Evolutionary conservation across 2,797 vertebrate genomes (phyloP), one percentile per base, ranked within the genome.

Genomic region (Anabacerthia variegaticeps): DNA sequence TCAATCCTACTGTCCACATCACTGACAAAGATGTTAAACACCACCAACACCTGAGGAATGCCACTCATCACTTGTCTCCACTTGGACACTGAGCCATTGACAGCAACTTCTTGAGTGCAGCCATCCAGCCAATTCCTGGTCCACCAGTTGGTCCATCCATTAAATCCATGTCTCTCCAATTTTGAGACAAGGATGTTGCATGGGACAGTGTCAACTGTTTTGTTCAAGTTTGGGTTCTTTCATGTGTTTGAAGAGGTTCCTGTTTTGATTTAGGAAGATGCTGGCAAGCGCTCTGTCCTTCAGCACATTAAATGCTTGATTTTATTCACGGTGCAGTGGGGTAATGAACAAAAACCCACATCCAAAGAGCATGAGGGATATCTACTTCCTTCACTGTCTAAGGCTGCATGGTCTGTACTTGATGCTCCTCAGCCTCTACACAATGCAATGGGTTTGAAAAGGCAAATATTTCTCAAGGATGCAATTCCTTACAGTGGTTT

Each of bases 391-490:
- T 67, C 32, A 26, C 26, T 73, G 28, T 32, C 46, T 71, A 56
- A 76, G 56, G 26, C 43, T 2, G 1, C 12, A 3, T 24, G 28
- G 22, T 78, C 72, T 82, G 30, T 78, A 5, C 22, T 34, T 72
- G 59, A 36, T 17, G 21, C 5, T 72, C 14, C 51, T 79, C 32
- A 67, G 32, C 21, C 37, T 82, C 55, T 67, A 32, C 44, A 27
- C 22, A 43, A 22, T 0, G 1, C 48, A 43, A 8, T 20, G 28
- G 10, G 6, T 62, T 81, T 0, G 0, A 32, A 91, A 85, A 81
- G 24, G 30, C 66, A 39, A 72, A 39, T 14, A 2, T 75, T 88
- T 83, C 34, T 32, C 39, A 4, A 10, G 36, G 41, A 68, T 89
- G 28, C 17, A 62, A 6, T 68, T 85, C 32, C 44, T 89, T 0